phyloP scores from a whole-genome alignment of 2,113 vertebrate species.

The Perca schrenkii region DNA sequence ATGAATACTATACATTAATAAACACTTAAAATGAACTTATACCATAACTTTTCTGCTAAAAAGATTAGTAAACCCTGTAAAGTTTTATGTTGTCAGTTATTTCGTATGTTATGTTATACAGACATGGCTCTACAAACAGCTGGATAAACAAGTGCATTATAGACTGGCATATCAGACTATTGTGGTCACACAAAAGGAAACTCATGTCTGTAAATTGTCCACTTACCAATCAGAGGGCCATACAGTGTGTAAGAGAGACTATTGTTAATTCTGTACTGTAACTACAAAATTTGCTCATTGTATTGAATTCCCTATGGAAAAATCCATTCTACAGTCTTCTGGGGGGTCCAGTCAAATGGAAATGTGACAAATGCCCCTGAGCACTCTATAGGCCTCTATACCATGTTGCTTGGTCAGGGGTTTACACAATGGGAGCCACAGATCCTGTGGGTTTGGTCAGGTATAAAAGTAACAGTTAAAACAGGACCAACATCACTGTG shows the following conservation, averaged over 20 bases:
- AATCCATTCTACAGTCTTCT: conserved; percentile 74
- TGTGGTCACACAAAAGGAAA: conserved; percentile 18
- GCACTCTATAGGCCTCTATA: conserved; percentile 73
- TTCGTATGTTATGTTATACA: background rate
- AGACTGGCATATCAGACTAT: background rate
- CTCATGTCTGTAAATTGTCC: conserved; percentile 15
- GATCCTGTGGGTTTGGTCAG: conserved; percentile 69
- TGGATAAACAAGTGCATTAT: conserved; percentile 17
- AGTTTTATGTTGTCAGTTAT: background rate
- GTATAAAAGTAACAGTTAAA: conserved; percentile 79
- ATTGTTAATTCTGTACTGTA: conserved; percentile 56
- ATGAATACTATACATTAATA: background rate
- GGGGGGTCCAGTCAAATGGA: conserved; percentile 67
- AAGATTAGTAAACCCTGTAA: background rate
- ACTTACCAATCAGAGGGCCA: conserved; percentile 13
- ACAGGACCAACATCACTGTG: conserved; percentile 56
- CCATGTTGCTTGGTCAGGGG: conserved; percentile 75
- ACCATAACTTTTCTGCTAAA: too few species aligned
- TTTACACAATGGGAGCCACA: conserved; percentile 71
- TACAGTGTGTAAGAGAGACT: conserved; percentile 37
- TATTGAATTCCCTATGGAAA: conserved; percentile 55
- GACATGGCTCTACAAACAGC: background rate
- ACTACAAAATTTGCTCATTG: conserved; percentile 51
- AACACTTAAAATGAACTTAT: background rate
- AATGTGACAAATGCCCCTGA: conserved; percentile 58